These are phyloP conservation scores for Ploceus nigricollis DNA, from an alignment of 2,113 vertebrate species.

Conservation along the genomic window DNA sequence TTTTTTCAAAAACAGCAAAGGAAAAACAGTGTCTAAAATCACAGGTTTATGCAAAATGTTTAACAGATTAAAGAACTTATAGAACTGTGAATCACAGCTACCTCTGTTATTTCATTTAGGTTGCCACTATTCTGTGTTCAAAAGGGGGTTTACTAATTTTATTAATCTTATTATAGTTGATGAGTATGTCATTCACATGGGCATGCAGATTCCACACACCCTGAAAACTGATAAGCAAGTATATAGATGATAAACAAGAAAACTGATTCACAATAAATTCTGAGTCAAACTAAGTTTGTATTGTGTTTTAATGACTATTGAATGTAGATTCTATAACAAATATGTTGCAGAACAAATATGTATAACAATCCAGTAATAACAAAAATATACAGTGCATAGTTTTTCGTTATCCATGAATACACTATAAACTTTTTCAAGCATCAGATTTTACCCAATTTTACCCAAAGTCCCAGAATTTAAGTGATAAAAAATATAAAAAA, in stretches of 20 bases:
- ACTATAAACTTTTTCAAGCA: not conserved
- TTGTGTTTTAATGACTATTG: not conserved
- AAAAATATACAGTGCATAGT: not conserved
- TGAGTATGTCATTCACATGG: not conserved
- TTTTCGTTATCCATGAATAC: not conserved
- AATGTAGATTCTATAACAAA: not conserved
- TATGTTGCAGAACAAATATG: not conserved
- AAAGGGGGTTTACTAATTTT: not conserved
- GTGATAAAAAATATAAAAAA: not conserved
- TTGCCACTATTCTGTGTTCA: not conserved
- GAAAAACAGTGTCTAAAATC: not conserved
- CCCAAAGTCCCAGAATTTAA: not conserved
- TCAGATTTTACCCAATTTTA: not conserved
- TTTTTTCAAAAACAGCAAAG: not conserved
- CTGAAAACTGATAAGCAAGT: not conserved
- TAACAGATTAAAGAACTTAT: not conserved
- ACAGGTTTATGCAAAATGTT: not conserved
- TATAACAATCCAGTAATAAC: not conserved
- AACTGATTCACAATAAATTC: not conserved
- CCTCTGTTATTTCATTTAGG: not conserved
- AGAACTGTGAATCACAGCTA: not conserved
- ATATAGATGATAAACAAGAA: not conserved
- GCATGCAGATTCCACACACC: not conserved
- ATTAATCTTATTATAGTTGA: not conserved
- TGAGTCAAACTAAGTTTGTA: not conserved